phyloP scores from a whole-genome alignment of 2,888 invertebrate species.

The Leptinotarsa juncta region DNA sequence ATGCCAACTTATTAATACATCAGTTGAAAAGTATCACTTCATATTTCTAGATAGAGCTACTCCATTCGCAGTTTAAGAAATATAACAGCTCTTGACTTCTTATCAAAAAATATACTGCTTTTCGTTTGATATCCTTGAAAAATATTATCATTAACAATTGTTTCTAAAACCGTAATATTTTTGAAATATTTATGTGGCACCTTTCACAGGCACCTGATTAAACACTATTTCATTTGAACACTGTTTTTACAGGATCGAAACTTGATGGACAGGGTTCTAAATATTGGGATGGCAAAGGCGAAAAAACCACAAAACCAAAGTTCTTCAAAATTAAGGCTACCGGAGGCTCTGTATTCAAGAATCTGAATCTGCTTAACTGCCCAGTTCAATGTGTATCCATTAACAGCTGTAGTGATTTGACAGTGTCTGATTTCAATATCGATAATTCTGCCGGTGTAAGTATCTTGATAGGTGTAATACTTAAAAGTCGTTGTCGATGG shows the following conservation, averaged over 20 bases:
- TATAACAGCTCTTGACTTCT: too few relatives aligned
- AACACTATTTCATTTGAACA: too few relatives aligned
- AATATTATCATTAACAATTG: too few relatives aligned
- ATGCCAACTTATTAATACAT: too few relatives aligned
- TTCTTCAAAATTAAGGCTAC: slow-evolving; percentile 44
- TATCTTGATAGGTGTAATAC: background rate
- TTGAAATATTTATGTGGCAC: too few relatives aligned
- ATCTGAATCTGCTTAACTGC: slow-evolving; percentile 43
- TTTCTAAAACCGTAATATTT: too few relatives aligned
- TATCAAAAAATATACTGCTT: too few relatives aligned
- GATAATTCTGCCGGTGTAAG: slow-evolving; percentile 44
- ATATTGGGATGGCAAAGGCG: slow-evolving; percentile 50
- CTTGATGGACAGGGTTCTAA: slow-evolving; percentile 45
- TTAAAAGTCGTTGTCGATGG: background rate
- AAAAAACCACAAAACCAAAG: slow-evolving; percentile 43
- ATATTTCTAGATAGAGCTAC: too few relatives aligned
- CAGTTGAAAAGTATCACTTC: too few relatives aligned
- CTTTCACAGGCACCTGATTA: too few relatives aligned
- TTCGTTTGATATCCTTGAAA: too few relatives aligned
- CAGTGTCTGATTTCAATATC: slow-evolving; percentile 40
- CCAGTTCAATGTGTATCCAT: slow-evolving; percentile 44
- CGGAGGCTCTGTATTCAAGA: slow-evolving; percentile 40
- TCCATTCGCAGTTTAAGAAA: too few relatives aligned
- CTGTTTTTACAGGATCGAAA: slow-evolving; percentile 26
- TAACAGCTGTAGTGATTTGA: slow-evolving; percentile 34